phyloP scores from a whole-genome alignment of 1,140 invertebrate genomes.

The Drosophila bifasciata region DNA sequence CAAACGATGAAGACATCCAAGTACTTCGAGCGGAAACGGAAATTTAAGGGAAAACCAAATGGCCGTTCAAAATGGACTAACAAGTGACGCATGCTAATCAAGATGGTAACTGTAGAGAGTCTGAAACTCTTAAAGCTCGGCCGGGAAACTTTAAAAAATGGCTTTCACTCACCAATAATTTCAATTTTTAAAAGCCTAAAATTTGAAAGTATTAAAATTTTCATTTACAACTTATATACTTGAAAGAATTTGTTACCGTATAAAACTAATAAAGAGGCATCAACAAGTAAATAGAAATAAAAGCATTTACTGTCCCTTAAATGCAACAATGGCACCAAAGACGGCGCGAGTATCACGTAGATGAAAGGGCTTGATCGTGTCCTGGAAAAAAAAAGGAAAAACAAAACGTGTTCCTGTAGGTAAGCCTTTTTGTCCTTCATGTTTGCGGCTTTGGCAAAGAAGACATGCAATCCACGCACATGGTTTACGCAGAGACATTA shows the following conservation, averaged over 20 bases:
- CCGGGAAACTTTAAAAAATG: too few relatives aligned
- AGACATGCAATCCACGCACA: slow-evolving; percentile 49
- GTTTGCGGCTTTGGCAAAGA: slow-evolving; percentile 10
- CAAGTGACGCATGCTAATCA: slow-evolving; percentile 46
- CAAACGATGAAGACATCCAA: background rate
- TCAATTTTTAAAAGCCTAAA: too few relatives aligned
- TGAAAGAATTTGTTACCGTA: slow-evolving; percentile 3
- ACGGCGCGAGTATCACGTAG: slow-evolving; percentile 12
- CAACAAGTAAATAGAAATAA: too few relatives aligned
- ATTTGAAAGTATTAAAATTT: too few relatives aligned
- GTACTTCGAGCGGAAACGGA: slow-evolving; percentile 36
- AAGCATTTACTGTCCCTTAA: too few relatives aligned
- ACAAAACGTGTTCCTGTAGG: background rate
- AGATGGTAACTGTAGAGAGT: slow-evolving; percentile 23
- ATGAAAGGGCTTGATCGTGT: background rate
- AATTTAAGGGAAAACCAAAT: slow-evolving; percentile 51
- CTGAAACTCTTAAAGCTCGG: too few relatives aligned
- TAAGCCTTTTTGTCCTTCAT: slow-evolving; percentile 5
- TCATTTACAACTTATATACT: too few relatives aligned
- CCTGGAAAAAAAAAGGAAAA: background rate
- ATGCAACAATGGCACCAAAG: too few relatives aligned
- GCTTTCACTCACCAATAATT: too few relatives aligned
- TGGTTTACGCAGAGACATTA: slow-evolving; percentile 53
- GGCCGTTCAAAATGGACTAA: slow-evolving; percentile 35
- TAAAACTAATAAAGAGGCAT: too few relatives aligned